Conservation (phyloP, 2,888 invertebrate species). For the Caenorhabditis virilis region DNA sequence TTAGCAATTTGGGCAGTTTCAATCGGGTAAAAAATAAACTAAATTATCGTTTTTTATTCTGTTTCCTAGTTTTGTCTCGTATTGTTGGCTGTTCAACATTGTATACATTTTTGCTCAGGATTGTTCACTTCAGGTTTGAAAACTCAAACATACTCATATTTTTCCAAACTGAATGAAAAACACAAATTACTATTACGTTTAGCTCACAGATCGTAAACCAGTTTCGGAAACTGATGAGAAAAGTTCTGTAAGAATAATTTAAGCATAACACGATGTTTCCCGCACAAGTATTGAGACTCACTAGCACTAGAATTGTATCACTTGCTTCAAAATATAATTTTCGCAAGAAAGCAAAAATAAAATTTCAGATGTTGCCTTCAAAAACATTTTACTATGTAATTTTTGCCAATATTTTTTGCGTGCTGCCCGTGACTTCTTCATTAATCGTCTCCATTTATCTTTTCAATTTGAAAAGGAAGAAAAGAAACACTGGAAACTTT, state of each 20-base stretch:
- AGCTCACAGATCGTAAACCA: too few species aligned
- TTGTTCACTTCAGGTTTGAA: constrained; percentile 63
- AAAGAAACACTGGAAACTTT: constrained; percentile 40
- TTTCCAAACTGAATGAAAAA: too few species aligned
- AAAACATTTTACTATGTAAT: constrained; percentile 67
- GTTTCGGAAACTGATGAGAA: too few species aligned
- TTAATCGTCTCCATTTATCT: constrained; percentile 66
- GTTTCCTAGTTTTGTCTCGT: constrained; percentile 65
- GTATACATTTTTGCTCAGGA: constrained; percentile 62
- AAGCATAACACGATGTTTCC: too few species aligned
- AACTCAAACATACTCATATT: too few species aligned
- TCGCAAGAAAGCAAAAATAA: too few species aligned
- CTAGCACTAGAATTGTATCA: too few species aligned
- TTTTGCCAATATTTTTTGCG: constrained; percentile 64
- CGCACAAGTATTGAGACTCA: too few species aligned
- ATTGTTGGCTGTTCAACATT: constrained; percentile 65
- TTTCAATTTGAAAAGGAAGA: constrained; percentile 60
- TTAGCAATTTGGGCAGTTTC: constrained; percentile 65
- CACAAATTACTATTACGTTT: too few species aligned
- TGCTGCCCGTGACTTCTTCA: constrained; percentile 65
- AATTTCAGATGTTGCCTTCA: constrained; percentile 58
- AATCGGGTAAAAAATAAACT: constrained; percentile 57
- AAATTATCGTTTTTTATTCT: too few species aligned
- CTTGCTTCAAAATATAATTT: too few species aligned
- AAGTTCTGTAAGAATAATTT: too few species aligned